Evolutionary conservation across 2,113 vertebrate genomes (phyloP), one percentile per base, ranked within the genome.

Genomic region (Leptobrachium ailaonicum): DNA sequence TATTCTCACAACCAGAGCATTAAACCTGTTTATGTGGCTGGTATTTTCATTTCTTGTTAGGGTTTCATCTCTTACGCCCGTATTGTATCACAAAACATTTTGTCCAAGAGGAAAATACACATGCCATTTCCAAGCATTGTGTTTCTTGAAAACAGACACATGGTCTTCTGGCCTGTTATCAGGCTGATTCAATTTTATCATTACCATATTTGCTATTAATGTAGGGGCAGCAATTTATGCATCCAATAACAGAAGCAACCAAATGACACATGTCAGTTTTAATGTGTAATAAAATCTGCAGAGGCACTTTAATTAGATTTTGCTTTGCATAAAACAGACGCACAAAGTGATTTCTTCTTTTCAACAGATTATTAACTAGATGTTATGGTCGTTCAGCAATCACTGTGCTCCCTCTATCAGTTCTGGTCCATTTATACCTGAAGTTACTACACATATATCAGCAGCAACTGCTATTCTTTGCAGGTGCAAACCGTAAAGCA

Each of bases 181-280:
- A 45, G 40, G 47, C 47, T 80, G 62, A 73, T 79, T 64, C 41
- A 64, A 72, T 72, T 42, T 60, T 50, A 20, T 73, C 62, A 60
- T 68, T 32, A 74, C 66, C 53, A 74, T 45, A 73, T 80, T 42
- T 62, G 40, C 78, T 80, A 80, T 74, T 80, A 74, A 80, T 80
- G 66, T 54, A 66, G 68, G 78, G 78, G 50, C 78, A 80, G 71
- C 68, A 58, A 67, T 74, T 73, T 73, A 71, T 80, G 78, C 71
- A 74, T 80, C 71, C 44, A 14, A 74, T 73, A 74, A 60, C 50
- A 73, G 71, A 80, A 67, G 70, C 14, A 12, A 10, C 50, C 78
- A 80, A 80, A 80, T 80, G 78, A 64, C 71, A 80, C 71, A 80
- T 79, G 77, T 80, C 78, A 80, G 60, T 80, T 78, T 72, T 80